A percentile compares a stretch with the other conserved stretches of the same genome.
Conservation (phyloP, 2,888 invertebrate species). For the Drosophila pegasa region DNA sequence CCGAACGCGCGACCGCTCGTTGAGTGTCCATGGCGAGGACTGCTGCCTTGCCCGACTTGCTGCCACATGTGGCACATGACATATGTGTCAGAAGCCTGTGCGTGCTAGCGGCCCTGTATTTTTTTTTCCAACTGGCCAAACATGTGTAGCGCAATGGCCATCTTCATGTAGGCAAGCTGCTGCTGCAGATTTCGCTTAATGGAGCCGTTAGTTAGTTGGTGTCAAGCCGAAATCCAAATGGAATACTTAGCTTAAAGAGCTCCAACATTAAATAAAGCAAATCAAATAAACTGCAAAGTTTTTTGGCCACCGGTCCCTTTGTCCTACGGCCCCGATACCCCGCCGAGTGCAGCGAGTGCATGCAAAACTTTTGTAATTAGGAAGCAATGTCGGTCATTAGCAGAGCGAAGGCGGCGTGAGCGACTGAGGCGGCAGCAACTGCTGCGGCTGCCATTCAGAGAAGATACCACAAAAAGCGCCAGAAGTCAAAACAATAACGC, state of each 20-base stretch:
- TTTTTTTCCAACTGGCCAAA: constrained; percentile 27
- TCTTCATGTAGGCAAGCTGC: constrained; percentile 38
- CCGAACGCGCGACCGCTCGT: constrained; percentile 3
- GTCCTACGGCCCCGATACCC: not conserved
- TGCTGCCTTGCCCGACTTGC: constrained; percentile 35
- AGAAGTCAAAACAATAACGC: constrained; percentile 77
- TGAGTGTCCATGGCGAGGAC: constrained; percentile 17
- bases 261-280: constrained; percentile 70
- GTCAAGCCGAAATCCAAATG: constrained; percentile 45
- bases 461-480: constrained; percentile 61
- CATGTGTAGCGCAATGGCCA: constrained; percentile 57
- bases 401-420: constrained; percentile 27
- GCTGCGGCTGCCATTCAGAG: constrained; percentile 24
- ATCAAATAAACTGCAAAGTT: constrained; percentile 75
- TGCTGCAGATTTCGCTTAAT: constrained; percentile 51
- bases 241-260: constrained; percentile 62
- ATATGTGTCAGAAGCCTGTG: constrained; percentile 55
- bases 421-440: not conserved
- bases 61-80: constrained; percentile 72
- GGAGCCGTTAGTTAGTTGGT: constrained; percentile 61
- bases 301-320: constrained; percentile 5
- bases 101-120: constrained; percentile 22
- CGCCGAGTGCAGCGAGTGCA: constrained; percentile 60
- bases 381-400: constrained; percentile 81
- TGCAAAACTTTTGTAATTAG: constrained; percentile 82